Conservation (phyloP, 2,888 invertebrate species). For the Nymphalis c-album region DNA sequence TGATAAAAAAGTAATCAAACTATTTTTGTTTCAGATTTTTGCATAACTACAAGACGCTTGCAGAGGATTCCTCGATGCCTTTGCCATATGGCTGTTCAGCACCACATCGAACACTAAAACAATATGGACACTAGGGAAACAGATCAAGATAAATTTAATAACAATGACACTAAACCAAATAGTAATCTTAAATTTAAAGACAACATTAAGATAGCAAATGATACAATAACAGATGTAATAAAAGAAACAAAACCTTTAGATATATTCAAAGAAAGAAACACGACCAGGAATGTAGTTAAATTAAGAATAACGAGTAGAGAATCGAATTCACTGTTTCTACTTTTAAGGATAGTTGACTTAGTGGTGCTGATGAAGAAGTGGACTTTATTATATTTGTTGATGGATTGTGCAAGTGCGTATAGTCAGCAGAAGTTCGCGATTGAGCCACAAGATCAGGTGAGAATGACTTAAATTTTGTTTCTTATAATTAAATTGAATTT, state of each 20-base stretch:
- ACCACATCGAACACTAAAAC: conserved; percentile 15
- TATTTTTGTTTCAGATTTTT: conserved; percentile 25
- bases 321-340: conserved; percentile 68
- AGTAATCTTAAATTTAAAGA: conserved; percentile 13
- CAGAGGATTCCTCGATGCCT: conserved; percentile 16
- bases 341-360: conserved; percentile 61
- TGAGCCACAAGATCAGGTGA: conserved; percentile 76
- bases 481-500: too few species aligned
- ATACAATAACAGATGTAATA: background rate
- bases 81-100: conserved; percentile 30
- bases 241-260: conserved; percentile 23
- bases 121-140: conserved; percentile 30
- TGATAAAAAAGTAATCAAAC: background rate
- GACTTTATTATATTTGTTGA: conserved; percentile 51
- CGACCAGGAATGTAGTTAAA: conserved; percentile 51
- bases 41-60: background rate
- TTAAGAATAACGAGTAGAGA: conserved; percentile 62
- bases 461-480: conserved; percentile 31
- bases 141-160: conserved; percentile 15
- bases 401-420: conserved; percentile 55
- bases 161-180: conserved; percentile 12
- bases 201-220: conserved; percentile 10
- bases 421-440: conserved; percentile 74
- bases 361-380: conserved; percentile 49
- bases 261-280: conserved; percentile 14